Evolutionary conservation across 64 coral and sea anemone species (phyloP).

Genomic region (Montipora capricornis): DNA sequence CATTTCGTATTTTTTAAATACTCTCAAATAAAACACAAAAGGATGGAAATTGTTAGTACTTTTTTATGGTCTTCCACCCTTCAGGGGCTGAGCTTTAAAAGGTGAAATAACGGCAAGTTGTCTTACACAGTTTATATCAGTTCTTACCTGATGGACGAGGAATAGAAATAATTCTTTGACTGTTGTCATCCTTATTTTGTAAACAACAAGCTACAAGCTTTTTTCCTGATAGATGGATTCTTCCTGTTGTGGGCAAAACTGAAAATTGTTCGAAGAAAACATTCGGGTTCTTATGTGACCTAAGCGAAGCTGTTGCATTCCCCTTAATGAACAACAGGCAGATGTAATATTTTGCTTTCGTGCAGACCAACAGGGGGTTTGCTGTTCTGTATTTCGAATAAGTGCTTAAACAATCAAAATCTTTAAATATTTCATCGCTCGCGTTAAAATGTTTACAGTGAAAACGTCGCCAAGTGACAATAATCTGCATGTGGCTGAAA

Average conservation of each 20-base stretch:
- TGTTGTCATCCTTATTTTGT: not conserved
- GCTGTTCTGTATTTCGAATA: not conserved
- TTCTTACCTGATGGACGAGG: not conserved
- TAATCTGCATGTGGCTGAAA: not conserved
- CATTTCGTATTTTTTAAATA: no score
- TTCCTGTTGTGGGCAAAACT: no score
- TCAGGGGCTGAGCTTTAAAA: not conserved
- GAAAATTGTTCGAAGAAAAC: not conserved
- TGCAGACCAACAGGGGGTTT: not conserved
- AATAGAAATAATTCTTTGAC: not conserved
- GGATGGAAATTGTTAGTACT: no score
- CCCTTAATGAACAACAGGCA: not conserved
- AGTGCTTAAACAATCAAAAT: not conserved
- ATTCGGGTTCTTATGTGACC: not conserved
- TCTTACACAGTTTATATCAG: not conserved
- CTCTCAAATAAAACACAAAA: no score
- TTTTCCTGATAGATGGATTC: no score
- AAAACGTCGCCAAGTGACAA: not conserved
- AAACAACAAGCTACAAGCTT: not conserved
- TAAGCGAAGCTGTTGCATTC: not conserved
- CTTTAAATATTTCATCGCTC: not conserved
- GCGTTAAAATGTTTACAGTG: not conserved
- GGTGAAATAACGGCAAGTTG: not conserved
- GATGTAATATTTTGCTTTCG: not conserved
- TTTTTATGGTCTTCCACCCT: not conserved